phyloP scores from a whole-genome alignment of 2,113 vertebrate genomes.

The Pseudolaguvia tuberculata region DNA sequence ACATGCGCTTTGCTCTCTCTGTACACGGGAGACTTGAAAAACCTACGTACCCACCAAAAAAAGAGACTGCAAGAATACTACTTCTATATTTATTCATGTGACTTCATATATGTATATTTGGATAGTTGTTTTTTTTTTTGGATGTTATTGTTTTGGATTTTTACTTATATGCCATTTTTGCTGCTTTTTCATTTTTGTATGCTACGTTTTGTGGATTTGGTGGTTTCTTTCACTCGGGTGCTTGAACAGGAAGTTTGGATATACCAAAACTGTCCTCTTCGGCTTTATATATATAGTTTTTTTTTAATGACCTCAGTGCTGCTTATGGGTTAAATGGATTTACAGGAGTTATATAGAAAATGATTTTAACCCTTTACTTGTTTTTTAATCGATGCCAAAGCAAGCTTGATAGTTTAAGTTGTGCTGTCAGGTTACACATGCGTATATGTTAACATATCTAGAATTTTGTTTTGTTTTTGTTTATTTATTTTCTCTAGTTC shows the following conservation, averaged over 20 bases:
- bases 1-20: slow-evolving; percentile 70
- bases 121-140: slow-evolving; percentile 68
- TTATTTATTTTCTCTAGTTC: slow-evolving; percentile 27
- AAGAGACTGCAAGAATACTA: slow-evolving; percentile 57
- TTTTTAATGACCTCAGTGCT: slow-evolving; percentile 72
- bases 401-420: slow-evolving; percentile 20
- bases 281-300: slow-evolving; percentile 62
- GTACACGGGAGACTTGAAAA: slow-evolving; percentile 54
- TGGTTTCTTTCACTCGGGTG: slow-evolving; percentile 65
- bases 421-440: slow-evolving; percentile 16
- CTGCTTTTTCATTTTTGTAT: slow-evolving; percentile 62
- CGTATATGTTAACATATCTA: not conserved
- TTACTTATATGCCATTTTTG: slow-evolving; percentile 62
- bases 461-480: slow-evolving; percentile 44
- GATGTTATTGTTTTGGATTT: slow-evolving; percentile 37
- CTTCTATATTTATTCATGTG: slow-evolving; percentile 67
- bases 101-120: slow-evolving; percentile 77
- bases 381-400: slow-evolving; percentile 43
- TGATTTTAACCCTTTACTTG: slow-evolving; percentile 41
- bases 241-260: slow-evolving; percentile 67
- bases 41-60: slow-evolving; percentile 49
- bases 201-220: slow-evolving; percentile 55
- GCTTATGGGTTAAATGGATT: slow-evolving; percentile 57
- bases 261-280: slow-evolving; percentile 59
- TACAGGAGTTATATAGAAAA: slow-evolving; percentile 63